Evolutionary conservation across 2,797 vertebrate genomes (phyloP).

Genomic region (Trachurus trachurus): DNA sequence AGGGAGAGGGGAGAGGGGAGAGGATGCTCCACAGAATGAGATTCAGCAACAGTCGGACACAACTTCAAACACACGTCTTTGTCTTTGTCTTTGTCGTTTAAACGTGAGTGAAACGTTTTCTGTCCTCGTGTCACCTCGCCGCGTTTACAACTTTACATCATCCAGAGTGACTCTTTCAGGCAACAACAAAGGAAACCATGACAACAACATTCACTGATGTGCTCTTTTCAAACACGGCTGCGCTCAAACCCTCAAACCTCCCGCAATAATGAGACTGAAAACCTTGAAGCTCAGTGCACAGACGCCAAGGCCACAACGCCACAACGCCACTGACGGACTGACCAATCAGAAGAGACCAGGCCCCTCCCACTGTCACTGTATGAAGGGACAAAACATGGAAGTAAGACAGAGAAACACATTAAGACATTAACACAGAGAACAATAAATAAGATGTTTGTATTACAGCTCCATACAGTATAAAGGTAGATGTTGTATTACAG

Average conservation of each 20-base stretch:
- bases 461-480: too few relatives aligned
- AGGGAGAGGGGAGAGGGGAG: too few relatives aligned
- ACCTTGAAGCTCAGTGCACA: constrained; percentile 44
- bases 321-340: too few relatives aligned
- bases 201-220: constrained; percentile 71
- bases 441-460: too few relatives aligned
- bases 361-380: too few relatives aligned
- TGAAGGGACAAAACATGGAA: too few relatives aligned
- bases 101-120: constrained; percentile 44
- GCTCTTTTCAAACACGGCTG: constrained; percentile 60
- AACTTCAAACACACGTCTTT: constrained; percentile 75
- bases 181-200: constrained; percentile 71
- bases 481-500: too few relatives aligned
- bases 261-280: constrained; percentile 56
- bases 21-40: constrained; percentile 86
- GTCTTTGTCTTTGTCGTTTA: constrained; percentile 18
- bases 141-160: constrained; percentile 45
- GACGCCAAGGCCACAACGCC: neutral
- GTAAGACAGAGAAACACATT: too few relatives aligned
- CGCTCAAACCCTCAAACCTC: constrained; percentile 47
- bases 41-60: constrained; percentile 87
- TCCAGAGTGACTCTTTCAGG: constrained; percentile 66
- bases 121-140: constrained; percentile 39
- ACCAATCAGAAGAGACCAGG: too few relatives aligned
- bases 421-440: too few relatives aligned